Evolutionary conservation across 1,140 invertebrate species (phyloP).

Genomic region (Campoletis sonorensis): DNA sequence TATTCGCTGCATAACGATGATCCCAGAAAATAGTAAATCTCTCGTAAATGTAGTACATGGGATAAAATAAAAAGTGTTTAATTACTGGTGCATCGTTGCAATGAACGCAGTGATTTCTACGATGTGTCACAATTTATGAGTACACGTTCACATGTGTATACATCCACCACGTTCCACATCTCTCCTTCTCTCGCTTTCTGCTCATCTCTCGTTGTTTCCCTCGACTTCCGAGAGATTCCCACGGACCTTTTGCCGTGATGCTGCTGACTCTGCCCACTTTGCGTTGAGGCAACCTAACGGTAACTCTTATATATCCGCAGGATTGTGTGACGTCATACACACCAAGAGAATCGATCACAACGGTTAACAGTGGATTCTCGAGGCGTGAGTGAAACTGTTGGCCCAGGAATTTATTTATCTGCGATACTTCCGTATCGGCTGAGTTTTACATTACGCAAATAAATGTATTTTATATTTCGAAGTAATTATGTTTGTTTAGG

Average conservation of each 20-base stretch:
- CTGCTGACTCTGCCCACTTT: conserved; percentile 9
- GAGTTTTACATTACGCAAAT: not conserved
- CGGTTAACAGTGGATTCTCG: not conserved
- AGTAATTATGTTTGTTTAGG: too few relatives aligned
- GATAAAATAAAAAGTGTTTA: too few relatives aligned
- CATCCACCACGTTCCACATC: not conserved
- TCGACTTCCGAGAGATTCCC: conserved; percentile 19
- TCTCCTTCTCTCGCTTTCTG: not conserved
- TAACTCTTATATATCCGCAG: conserved; percentile 22
- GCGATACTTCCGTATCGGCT: not conserved
- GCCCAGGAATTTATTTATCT: conserved; percentile 12
- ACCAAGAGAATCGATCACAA: conserved; percentile 10
- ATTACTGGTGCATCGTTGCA: too few relatives aligned
- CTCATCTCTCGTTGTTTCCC: not conserved
- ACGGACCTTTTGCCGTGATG: conserved; percentile 10
- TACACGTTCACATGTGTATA: too few relatives aligned
- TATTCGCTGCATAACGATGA: too few relatives aligned
- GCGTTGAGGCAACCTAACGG: conserved; percentile 28
- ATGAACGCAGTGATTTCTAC: too few relatives aligned
- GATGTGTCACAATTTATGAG: too few relatives aligned
- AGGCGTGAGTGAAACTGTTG: conserved; percentile 25
- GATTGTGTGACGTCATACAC: conserved; percentile 19
- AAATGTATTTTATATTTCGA: too few relatives aligned
- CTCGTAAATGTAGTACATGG: too few relatives aligned
- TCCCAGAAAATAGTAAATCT: too few relatives aligned